Conservation (phyloP, 1,140 invertebrate genomes). For the Drosophila watanabei region DNA sequence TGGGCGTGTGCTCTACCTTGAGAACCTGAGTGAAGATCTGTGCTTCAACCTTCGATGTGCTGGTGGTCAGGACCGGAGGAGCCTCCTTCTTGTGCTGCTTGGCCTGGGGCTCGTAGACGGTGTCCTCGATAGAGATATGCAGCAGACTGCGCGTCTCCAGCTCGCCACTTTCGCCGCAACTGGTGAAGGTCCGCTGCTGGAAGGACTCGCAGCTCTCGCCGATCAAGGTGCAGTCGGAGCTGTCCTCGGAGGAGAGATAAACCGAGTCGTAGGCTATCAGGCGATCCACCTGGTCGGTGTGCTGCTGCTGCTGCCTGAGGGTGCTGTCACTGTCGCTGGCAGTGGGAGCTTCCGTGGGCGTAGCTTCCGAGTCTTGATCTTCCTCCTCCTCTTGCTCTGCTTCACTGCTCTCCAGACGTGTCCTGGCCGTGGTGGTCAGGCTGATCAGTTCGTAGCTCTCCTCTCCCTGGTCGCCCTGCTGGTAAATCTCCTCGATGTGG, state of each 20-base stretch:
- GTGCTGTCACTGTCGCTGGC: conserved; percentile 66
- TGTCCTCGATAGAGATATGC: conserved; percentile 81
- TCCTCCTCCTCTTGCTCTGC: conserved; percentile 40
- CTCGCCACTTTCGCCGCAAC: conserved; percentile 53
- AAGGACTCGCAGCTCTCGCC: conserved; percentile 73
- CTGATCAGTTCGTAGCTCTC: conserved; percentile 79
- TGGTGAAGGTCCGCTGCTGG: conserved; percentile 59
- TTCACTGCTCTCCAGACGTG: conserved; percentile 76
- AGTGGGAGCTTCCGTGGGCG: conserved; percentile 35
- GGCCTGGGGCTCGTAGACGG: conserved; percentile 68
- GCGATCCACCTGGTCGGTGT: conserved; percentile 65
- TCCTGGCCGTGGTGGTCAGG: conserved; percentile 74
- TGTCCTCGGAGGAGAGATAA: conserved; percentile 83
- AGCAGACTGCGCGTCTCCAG: conserved; percentile 62
- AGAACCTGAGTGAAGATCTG: conserved; percentile 73
- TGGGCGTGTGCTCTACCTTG: conserved; percentile 71
- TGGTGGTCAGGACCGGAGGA: conserved; percentile 4
- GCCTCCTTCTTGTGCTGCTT: conserved; percentile 59
- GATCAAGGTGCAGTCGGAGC: conserved; percentile 78
- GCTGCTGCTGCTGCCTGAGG: conserved; percentile 44
- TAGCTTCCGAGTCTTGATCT: conserved; percentile 10
- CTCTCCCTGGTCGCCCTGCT: conserved; percentile 52
- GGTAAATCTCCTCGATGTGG: conserved; percentile 76
- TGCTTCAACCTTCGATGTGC: conserved; percentile 31
- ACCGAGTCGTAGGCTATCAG: conserved; percentile 85